Conservation (phyloP, 1,140 invertebrate genomes). For the Maniola jurtina region DNA sequence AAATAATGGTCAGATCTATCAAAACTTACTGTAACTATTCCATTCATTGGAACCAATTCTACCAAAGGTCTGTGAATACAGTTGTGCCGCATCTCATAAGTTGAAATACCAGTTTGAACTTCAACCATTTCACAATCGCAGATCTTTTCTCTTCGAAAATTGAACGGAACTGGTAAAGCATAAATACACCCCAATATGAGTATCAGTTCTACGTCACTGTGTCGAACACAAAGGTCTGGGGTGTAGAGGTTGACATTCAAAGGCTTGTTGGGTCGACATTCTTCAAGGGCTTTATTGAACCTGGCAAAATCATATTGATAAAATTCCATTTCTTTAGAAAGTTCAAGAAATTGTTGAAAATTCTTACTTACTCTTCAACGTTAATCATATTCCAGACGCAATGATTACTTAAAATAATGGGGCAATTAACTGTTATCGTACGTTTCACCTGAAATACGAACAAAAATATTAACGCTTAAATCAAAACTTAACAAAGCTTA, state of each 20-base stretch:
- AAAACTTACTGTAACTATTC: constrained; percentile 53
- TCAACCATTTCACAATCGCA: constrained; percentile 70
- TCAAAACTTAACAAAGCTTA: too few relatives aligned
- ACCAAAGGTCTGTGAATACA: constrained; percentile 59
- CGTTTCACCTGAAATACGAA: constrained; percentile 59
- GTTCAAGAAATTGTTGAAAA: not conserved
- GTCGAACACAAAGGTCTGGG: constrained; percentile 56
- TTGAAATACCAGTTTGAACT: constrained; percentile 61
- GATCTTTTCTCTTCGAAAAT: constrained; percentile 62
- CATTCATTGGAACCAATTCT: constrained; percentile 51
- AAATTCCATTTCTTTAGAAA: too few relatives aligned
- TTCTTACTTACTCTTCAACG: constrained; percentile 59
- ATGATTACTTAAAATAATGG: constrained; percentile 68
- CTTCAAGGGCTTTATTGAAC: constrained; percentile 60
- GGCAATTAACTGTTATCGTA: constrained; percentile 63
- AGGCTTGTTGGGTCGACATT: constrained; percentile 59
- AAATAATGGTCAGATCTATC: too few relatives aligned
- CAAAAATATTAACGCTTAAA: not conserved
- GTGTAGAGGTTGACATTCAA: constrained; percentile 56
- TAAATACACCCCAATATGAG: constrained; percentile 64
- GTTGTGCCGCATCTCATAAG: constrained; percentile 62
- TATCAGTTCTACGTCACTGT: constrained; percentile 52
- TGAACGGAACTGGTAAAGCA: constrained; percentile 53
- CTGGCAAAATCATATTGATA: constrained; percentile 35
- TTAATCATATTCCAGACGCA: constrained; percentile 72